Evolutionary conservation across 2,113 vertebrate species (phyloP).

Genomic region (Uropsilus gracilis): DNA sequence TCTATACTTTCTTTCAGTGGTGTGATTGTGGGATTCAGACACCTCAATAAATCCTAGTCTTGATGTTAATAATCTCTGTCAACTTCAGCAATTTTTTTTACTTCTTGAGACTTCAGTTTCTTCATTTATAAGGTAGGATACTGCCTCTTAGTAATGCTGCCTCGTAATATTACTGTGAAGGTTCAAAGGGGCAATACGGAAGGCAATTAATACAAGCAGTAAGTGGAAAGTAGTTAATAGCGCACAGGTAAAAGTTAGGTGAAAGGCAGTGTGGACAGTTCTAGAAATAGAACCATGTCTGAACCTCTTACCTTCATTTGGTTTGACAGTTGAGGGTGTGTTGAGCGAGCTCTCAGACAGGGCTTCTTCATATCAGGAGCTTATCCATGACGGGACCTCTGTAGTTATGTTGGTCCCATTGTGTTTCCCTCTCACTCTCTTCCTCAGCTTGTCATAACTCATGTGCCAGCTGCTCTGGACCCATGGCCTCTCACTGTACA

Average conservation of each 20-base stretch:
- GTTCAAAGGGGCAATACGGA: not conserved
- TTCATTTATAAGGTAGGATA: not conserved
- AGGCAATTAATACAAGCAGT: not conserved
- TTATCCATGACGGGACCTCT: too few species aligned
- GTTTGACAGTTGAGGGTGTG: not conserved
- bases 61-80: not conserved
- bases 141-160: not conserved
- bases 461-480: slow-evolving; percentile 90
- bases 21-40: not conserved
- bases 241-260: not conserved
- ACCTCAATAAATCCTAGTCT: not conserved
- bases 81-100: not conserved
- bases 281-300: accelerated
- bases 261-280: not conserved
- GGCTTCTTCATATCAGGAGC: not conserved
- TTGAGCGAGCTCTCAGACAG: too few species aligned
- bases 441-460: slow-evolving; percentile 91
- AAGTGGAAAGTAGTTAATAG: not conserved
- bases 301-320: not conserved
- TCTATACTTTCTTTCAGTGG: not conserved
- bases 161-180: not conserved
- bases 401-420: not conserved
- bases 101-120: not conserved
- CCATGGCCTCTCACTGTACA: slow-evolving; percentile 89
- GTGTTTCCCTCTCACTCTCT: slow-evolving; percentile 17